Percentiles rank a stretch among this genome's conserved stretches.
phyloP scores from a whole-genome alignment of 2,113 vertebrate species.

The Phodopus roborovskii region DNA sequence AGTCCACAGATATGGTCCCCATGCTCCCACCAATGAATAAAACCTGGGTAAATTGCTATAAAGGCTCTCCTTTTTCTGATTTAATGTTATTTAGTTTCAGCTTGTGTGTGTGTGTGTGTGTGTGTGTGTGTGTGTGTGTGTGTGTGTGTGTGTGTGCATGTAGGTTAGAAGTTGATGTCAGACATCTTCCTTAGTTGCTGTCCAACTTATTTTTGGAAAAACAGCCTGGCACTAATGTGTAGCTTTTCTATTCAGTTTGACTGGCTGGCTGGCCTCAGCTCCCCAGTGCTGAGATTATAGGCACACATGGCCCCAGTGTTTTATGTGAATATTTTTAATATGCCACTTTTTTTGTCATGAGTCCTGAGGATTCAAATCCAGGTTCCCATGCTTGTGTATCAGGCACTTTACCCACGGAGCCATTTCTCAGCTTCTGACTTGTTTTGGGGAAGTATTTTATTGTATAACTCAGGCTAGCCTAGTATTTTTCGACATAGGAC shows the following conservation, averaged over 20 bases:
- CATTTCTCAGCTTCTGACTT: neutral
- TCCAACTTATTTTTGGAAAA: neutral
- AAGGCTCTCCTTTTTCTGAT: neutral
- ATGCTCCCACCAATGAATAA: neutral
- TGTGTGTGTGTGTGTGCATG: neutral
- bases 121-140: neutral
- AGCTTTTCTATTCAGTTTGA: neutral
- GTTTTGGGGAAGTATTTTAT: neutral
- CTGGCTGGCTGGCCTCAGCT: no score
- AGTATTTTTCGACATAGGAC: neutral
- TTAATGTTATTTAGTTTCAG: neutral
- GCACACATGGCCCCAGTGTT: neutral
- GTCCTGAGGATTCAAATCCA: neutral
- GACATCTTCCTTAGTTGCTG: no score
- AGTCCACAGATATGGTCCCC: neutral
- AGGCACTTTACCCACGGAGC: neutral
- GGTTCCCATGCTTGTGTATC: neutral
- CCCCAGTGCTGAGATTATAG: neutral
- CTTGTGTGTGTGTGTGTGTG: neutral
- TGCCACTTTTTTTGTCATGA: neutral
- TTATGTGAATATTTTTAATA: neutral
- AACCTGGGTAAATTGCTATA: neutral
- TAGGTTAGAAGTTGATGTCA: neutral
- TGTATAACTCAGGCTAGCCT: neutral
- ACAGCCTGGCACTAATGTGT: neutral